A percentile compares a stretch with the other conserved stretches of the same genome.
Evolutionary conservation across 2,888 invertebrate genomes (phyloP).

Genomic region (Nebria brevicollis): DNA sequence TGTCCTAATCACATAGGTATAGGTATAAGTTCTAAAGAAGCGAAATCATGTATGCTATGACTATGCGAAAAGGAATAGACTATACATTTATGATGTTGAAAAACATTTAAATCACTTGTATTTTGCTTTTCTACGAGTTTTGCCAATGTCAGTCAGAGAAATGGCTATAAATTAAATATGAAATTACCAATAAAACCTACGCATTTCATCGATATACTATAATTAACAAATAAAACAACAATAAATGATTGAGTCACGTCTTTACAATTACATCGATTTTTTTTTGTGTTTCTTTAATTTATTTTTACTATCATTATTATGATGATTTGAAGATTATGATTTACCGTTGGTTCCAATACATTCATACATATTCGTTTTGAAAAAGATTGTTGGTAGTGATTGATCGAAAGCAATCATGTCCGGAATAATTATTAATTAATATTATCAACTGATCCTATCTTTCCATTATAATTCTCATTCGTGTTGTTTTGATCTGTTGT

Average conservation of each 20-base stretch:
- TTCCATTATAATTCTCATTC: background rate
- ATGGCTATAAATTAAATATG: background rate
- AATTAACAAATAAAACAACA: background rate
- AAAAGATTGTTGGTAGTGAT: slow-evolving; percentile 7
- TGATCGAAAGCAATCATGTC: slow-evolving; percentile 13
- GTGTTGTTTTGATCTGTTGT: background rate
- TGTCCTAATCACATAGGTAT: too few species aligned
- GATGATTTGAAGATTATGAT: background rate
- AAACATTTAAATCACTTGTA: too few species aligned
- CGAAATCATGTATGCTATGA: too few species aligned
- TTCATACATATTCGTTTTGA: background rate
- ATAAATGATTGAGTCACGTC: slow-evolving; percentile 1
- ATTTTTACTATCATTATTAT: background rate
- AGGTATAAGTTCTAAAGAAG: too few species aligned
- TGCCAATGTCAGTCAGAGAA: too few species aligned
- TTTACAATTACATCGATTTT: background rate
- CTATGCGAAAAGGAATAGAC: too few species aligned
- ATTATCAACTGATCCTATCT: slow-evolving; percentile 6
- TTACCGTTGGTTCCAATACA: background rate
- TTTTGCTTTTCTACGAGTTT: too few species aligned
- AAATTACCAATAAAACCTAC: background rate
- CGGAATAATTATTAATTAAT: slow-evolving; percentile 23
- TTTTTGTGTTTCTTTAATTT: background rate
- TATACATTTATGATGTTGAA: too few species aligned
- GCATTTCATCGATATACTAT: background rate